phyloP scores from a whole-genome alignment of 2,113 vertebrate genomes.

The Progne subis region DNA sequence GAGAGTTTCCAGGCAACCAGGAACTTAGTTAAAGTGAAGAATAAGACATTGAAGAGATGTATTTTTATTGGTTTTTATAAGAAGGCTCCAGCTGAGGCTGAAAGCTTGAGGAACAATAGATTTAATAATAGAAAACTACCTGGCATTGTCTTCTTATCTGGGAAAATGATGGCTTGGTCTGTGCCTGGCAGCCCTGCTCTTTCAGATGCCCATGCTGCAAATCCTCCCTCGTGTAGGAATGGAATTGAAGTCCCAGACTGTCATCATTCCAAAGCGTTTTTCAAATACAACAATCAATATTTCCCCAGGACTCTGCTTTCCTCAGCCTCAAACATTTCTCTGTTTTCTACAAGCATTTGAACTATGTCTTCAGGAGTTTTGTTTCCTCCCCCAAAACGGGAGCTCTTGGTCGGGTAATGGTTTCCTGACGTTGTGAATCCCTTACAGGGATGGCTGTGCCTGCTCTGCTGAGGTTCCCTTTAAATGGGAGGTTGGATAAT shows the following conservation, averaged over 20 bases:
- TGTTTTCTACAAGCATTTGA: not conserved
- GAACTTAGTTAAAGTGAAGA: not conserved
- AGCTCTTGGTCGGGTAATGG: not conserved
- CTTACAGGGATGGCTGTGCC: not conserved
- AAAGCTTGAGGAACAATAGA: constrained; percentile 6
- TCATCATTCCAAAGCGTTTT: not conserved
- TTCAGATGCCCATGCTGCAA: not conserved
- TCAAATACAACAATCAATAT: not conserved
- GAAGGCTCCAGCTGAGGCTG: not conserved
- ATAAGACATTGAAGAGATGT: not conserved
- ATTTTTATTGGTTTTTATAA: not conserved
- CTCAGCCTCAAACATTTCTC: not conserved
- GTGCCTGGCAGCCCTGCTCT: not conserved
- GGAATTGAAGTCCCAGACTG: not conserved
- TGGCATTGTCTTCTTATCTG: not conserved
- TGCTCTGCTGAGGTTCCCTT: not conserved
- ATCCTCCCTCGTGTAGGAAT: not conserved
- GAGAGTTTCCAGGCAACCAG: constrained; percentile 59
- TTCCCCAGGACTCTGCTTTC: not conserved
- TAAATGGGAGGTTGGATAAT: constrained; percentile 13
- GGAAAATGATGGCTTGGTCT: not conserved
- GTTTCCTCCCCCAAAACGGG: not conserved
- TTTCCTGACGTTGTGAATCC: constrained; percentile 22
- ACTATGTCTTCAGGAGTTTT: not conserved
- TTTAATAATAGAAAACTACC: not conserved